These are phyloP conservation scores for Galerucella nymphaeae DNA, from an alignment of 2,888 invertebrate species.

Conservation along the genomic window DNA sequence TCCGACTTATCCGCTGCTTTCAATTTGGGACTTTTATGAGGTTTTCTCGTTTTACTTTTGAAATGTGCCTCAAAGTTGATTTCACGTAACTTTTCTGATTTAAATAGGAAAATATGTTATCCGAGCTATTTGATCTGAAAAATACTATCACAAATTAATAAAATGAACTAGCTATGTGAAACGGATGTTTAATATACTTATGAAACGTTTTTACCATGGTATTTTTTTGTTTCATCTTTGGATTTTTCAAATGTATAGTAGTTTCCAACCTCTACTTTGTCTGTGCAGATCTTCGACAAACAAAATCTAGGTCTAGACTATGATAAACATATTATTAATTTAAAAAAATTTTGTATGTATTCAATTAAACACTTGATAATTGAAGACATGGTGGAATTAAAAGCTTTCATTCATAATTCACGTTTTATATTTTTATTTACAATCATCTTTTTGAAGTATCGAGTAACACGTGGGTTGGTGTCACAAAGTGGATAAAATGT, in stretches of 20 bases:
- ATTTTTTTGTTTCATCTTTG: too few relatives aligned
- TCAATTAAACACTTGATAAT: neutral
- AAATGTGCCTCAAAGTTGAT: neutral
- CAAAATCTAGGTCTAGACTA: too few relatives aligned
- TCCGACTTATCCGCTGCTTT: conserved; percentile 20
- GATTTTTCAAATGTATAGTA: too few relatives aligned
- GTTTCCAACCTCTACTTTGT: too few relatives aligned
- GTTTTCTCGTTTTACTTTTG: conserved; percentile 12
- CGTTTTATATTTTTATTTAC: too few relatives aligned
- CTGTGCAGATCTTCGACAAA: too few relatives aligned
- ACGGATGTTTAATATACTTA: neutral
- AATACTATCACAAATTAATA: neutral
- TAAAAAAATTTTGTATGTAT: too few relatives aligned
- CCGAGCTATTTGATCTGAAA: neutral
- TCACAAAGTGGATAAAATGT: conserved; percentile 29
- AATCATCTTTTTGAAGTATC: neutral
- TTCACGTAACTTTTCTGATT: conserved; percentile 7
- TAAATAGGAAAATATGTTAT: neutral
- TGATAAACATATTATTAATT: too few relatives aligned
- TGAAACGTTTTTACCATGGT: neutral
- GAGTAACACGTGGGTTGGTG: conserved; percentile 27
- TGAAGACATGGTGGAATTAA: neutral
- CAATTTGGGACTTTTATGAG: conserved; percentile 26
- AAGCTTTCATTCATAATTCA: too few relatives aligned
- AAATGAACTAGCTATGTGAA: neutral